These are phyloP conservation scores for Tympanoctomys barrerae DNA, from an alignment of 2,797 vertebrate species.

Conservation along the genomic window DNA sequence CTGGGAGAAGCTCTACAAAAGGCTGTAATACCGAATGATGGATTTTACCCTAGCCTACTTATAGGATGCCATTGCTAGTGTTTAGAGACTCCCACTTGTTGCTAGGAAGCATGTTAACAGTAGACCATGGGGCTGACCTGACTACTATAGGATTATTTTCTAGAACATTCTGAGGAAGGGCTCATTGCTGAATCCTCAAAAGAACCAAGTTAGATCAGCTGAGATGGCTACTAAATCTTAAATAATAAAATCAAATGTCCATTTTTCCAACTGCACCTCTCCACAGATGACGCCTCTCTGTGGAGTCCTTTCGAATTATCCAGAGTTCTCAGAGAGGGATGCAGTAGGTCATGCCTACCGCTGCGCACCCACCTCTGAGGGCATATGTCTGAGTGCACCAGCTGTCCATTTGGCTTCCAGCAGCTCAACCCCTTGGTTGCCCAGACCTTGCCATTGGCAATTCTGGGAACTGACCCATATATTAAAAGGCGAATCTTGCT, in stretches of 20 bases:
- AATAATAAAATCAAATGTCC: constrained; percentile 5
- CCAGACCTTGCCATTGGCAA: constrained; percentile 36
- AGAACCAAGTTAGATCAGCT: neutral
- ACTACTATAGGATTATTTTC: constrained; percentile 23
- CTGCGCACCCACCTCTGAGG: neutral
- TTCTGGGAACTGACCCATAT: neutral
- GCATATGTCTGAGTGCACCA: neutral
- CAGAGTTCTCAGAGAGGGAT: neutral
- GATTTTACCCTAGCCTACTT: neutral
- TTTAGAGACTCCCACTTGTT: neutral
- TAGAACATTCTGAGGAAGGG: constrained; percentile 29
- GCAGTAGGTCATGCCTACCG: neutral
- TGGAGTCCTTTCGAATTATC: neutral
- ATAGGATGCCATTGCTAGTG: neutral
- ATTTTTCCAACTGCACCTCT: neutral
- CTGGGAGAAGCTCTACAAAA: neutral
- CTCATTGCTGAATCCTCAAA: neutral
- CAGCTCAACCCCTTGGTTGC: neutral
- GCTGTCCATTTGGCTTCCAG: neutral
- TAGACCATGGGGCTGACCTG: neutral
- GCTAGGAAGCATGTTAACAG: neutral
- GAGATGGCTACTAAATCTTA: neutral
- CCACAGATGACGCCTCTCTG: neutral
- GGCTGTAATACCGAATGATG: neutral
- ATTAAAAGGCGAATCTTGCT: constrained; percentile 49